A percentile compares a stretch with the other conserved stretches of the same genome.
These are phyloP conservation scores for Clarias macrocephalus DNA, from an alignment of 2,113 vertebrate genomes.

Conservation along the genomic window DNA sequence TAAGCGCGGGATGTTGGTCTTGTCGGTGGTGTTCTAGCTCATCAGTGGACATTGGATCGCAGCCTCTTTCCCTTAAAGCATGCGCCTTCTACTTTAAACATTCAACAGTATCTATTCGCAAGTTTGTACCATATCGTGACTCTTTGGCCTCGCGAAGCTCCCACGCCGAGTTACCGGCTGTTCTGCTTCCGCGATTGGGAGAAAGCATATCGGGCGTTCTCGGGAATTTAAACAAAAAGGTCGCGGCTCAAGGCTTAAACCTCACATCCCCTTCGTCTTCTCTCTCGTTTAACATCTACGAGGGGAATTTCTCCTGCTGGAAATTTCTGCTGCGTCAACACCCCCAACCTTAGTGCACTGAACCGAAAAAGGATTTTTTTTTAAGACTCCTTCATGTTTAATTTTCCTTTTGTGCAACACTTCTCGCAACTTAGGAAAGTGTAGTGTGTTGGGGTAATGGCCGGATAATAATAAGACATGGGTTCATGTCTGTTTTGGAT, in stretches of 20 bases:
- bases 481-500: neutral
- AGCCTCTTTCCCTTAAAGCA: too few species aligned
- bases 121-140: constrained; percentile 58
- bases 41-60: neutral
- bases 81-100: neutral
- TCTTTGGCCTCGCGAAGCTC: constrained; percentile 33
- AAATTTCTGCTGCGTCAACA: constrained; percentile 97
- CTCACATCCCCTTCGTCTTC: constrained; percentile 52
- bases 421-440: constrained; percentile 48
- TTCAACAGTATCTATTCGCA: constrained; percentile 36
- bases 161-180: constrained; percentile 47
- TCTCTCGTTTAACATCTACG: constrained; percentile 79
- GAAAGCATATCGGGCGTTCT: constrained; percentile 40
- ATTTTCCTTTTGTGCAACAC: constrained; percentile 16
- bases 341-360: constrained; percentile 78
- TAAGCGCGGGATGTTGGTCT: constrained; percentile 39
- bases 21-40: neutral
- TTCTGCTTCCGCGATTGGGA: constrained; percentile 17
- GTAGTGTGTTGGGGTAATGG: constrained; percentile 26
- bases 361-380: constrained; percentile 73
- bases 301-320: constrained; percentile 91
- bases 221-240: constrained; percentile 67
- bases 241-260: constrained; percentile 65
- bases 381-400: constrained; percentile 42
- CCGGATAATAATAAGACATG: constrained; percentile 17